Percentiles rank a stretch among this genome's conserved stretches.
phyloP scores from a whole-genome alignment of 2,888 invertebrate genomes.

The Gryllus longicercus region DNA sequence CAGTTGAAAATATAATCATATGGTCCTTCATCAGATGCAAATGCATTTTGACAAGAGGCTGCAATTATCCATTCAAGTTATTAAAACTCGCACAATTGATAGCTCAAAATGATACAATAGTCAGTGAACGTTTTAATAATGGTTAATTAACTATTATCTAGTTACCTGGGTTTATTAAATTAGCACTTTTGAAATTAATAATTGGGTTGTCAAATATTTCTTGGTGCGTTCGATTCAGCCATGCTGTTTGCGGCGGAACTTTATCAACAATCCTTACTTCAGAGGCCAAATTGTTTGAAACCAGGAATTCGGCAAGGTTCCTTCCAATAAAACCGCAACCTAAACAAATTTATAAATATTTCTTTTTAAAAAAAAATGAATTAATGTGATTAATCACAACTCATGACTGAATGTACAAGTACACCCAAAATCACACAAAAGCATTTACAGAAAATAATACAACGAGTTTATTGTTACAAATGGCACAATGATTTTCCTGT shows the following conservation, averaged over 20 bases:
- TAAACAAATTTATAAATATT: slow-evolving; percentile 46
- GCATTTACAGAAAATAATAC: background rate
- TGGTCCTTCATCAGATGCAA: slow-evolving; percentile 54
- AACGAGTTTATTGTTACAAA: background rate
- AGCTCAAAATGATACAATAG: background rate
- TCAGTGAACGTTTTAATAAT: background rate
- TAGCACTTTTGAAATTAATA: slow-evolving; percentile 87
- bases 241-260: slow-evolving; percentile 89
- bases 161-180: slow-evolving; percentile 83
- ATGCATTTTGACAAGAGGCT: slow-evolving; percentile 70
- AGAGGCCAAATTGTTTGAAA: slow-evolving; percentile 71
- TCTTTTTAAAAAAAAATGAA: slow-evolving; percentile 37
- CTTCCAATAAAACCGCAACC: slow-evolving; percentile 93
- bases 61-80: background rate
- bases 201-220: slow-evolving; percentile 68
- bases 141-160: slow-evolving; percentile 33
- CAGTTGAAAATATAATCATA: slow-evolving; percentile 85
- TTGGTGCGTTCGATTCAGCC: slow-evolving; percentile 73
- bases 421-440: background rate
- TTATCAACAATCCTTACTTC: slow-evolving; percentile 82
- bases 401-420: background rate
- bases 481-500: background rate
- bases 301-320: slow-evolving; percentile 76
- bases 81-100: background rate
- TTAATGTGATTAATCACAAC: background rate